Evolutionary conservation across 2,888 invertebrate species (phyloP).

Genomic region (Drosophila borealis): DNA sequence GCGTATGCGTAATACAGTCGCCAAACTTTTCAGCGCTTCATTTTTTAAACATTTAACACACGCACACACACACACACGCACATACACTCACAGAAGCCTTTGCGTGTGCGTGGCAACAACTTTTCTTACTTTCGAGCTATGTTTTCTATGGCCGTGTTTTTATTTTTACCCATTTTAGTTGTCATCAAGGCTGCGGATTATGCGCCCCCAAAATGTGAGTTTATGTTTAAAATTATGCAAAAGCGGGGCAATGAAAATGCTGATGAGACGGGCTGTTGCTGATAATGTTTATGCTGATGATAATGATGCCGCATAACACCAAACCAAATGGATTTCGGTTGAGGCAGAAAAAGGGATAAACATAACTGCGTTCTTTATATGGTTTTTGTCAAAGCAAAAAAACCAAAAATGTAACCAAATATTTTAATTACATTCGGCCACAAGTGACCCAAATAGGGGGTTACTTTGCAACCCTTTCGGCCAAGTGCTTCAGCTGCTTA

Average conservation of each 20-base stretch:
- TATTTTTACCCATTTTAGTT: slow-evolving; percentile 58
- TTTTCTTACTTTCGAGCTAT: slow-evolving; percentile 49
- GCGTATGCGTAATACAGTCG: slow-evolving; percentile 64
- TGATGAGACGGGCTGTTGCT: slow-evolving; percentile 36
- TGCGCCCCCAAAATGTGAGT: slow-evolving; percentile 67
- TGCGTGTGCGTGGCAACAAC: slow-evolving; percentile 30
- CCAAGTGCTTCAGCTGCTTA: slow-evolving; percentile 24
- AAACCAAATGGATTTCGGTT: slow-evolving; percentile 12
- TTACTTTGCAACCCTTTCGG: slow-evolving; percentile 29
- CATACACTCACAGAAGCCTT: neutral
- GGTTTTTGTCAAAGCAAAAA: neutral
- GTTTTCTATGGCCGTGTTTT: slow-evolving; percentile 31
- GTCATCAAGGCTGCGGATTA: slow-evolving; percentile 68
- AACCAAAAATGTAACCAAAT: slow-evolving; percentile 36
- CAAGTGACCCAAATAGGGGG: slow-evolving; percentile 22
- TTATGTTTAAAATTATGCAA: slow-evolving; percentile 75
- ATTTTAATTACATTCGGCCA: slow-evolving; percentile 61
- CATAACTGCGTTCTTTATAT: slow-evolving; percentile 1
- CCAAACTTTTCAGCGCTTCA: slow-evolving; percentile 71
- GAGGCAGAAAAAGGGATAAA: slow-evolving; percentile 17
- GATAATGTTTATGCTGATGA: slow-evolving; percentile 48
- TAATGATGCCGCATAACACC: slow-evolving; percentile 34
- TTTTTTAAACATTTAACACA: slow-evolving; percentile 68
- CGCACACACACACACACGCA: slow-evolving; percentile 13
- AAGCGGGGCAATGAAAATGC: slow-evolving; percentile 44